phyloP scores from a whole-genome alignment of 2,797 vertebrate species.

The Aeoliscus strigatus region DNA sequence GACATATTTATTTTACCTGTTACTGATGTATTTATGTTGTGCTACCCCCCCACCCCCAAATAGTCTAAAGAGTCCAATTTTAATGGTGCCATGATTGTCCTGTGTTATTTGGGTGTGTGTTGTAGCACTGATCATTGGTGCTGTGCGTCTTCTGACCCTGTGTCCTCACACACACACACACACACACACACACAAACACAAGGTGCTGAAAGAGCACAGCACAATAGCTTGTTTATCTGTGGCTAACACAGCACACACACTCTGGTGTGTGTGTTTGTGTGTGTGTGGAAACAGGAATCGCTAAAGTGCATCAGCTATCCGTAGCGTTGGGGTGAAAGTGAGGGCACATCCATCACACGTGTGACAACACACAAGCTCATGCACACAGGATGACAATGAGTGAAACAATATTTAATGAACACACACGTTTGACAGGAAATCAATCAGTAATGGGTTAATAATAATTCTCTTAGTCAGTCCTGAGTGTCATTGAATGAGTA shows the following conservation, averaged over 20 bases:
- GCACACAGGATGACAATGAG: slow-evolving; percentile 12
- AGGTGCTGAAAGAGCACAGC: slow-evolving; percentile 40
- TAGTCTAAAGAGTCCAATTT: too few species aligned
- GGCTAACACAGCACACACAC: slow-evolving; percentile 26
- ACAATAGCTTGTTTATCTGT: slow-evolving; percentile 52
- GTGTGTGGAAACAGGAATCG: slow-evolving; percentile 31
- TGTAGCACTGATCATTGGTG: too few species aligned
- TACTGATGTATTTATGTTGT: too few species aligned
- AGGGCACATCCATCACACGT: slow-evolving; percentile 54
- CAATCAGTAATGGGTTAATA: slow-evolving; percentile 41
- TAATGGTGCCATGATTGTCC: too few species aligned
- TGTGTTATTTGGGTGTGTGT: too few species aligned
- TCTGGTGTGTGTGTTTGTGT: slow-evolving; percentile 8
- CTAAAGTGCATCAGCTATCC: slow-evolving; percentile 49
- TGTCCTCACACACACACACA: slow-evolving; percentile 16
- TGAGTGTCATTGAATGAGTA: too few species aligned
- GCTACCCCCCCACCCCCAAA: too few species aligned
- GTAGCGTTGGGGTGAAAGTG: slow-evolving; percentile 28
- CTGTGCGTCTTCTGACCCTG: slow-evolving; percentile 23
- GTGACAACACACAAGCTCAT: slow-evolving; percentile 30
- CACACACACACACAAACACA: too few species aligned
- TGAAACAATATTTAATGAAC: slow-evolving; percentile 40
- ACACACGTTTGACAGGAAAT: slow-evolving; percentile 42
- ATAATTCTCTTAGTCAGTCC: slow-evolving; percentile 24
- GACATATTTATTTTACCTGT: too few species aligned